Conservation (phyloP, 2,888 invertebrate species). For the Ophioninae sp. region DNA sequence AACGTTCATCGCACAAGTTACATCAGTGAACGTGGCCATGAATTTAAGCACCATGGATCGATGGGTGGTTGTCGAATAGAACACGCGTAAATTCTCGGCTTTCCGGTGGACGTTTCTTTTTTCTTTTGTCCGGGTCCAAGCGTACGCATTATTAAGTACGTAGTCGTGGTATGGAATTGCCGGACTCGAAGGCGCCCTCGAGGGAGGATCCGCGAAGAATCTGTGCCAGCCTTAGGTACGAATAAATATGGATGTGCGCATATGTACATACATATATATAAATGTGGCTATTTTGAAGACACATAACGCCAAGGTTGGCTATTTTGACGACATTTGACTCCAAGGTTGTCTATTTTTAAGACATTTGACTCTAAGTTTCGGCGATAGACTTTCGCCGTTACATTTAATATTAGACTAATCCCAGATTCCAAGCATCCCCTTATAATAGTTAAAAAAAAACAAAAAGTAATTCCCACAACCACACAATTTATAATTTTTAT, state of each 20-base stretch:
- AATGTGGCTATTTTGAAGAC: too few species aligned
- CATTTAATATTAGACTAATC: too few species aligned
- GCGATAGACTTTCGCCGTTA: too few species aligned
- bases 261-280: neutral
- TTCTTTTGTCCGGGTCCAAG: conserved; percentile 13
- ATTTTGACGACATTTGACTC: too few species aligned
- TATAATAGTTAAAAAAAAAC: too few species aligned
- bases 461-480: too few species aligned
- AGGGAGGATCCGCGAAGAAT: conserved; percentile 56
- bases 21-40: neutral
- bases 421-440: too few species aligned
- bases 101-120: neutral
- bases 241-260: conserved; percentile 3
- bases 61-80: conserved; percentile 2
- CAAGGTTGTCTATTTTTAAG: too few species aligned
- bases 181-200: conserved; percentile 59
- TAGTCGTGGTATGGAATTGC: conserved; percentile 46
- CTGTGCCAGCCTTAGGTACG: conserved; percentile 27
- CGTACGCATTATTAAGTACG: conserved; percentile 36
- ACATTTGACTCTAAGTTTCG: too few species aligned
- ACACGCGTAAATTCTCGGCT: neutral
- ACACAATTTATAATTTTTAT: too few species aligned
- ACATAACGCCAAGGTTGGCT: too few species aligned
- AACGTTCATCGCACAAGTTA: neutral
- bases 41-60: conserved; percentile 11